Evolutionary conservation across 2,797 vertebrate genomes (phyloP), one percentile per base, ranked within the genome.

Genomic region (Sarcoramphus papa): DNA sequence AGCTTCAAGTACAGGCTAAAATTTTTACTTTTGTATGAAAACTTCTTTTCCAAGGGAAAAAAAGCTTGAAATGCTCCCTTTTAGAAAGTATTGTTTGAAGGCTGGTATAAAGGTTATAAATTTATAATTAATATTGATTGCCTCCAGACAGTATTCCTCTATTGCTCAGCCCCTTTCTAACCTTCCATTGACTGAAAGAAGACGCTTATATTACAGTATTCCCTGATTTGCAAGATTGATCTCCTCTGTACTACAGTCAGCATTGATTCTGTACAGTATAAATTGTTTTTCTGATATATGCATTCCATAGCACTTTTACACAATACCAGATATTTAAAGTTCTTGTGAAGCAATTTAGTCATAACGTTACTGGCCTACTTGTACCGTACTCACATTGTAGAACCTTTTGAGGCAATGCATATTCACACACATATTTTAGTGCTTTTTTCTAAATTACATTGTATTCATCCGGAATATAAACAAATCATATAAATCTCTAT

Each of bases 81-180:
- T 92, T 56, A 81, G 84, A 95, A 96, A 96, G 85, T 77, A 82
- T 56, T 92, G 79, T 94, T 97, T 81, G 77, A 97, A 93, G 80
- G 97, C 97, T 97, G 97, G 97, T 98, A 97, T 95, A 98, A 97
- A 98, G 98, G 98, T 98, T 98, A 99, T 99, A 99, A 99, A 99
- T 99, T 99, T 98, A 98, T 99, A 98, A 99, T 99, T 98, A 98
- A 97, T 97, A 99, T 99, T 98, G 99, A 99, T 99, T 97, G 97
- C 97, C 97, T 98, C 98, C 96, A 97, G 97, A 98, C 97, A 97
- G 91, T 87, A 88, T 97, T 98, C 98, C 89, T 96, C 97, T 96
- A 73, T 94, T 98, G 96, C 96, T 97, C 97, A 97, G 91, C 93
- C 97, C 96, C 97, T 97, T 98, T 97, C 98, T 98, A 98, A 98